phyloP scores from a whole-genome alignment of 92 coral and sea anemone species.

The Palythoa grandis region DNA sequence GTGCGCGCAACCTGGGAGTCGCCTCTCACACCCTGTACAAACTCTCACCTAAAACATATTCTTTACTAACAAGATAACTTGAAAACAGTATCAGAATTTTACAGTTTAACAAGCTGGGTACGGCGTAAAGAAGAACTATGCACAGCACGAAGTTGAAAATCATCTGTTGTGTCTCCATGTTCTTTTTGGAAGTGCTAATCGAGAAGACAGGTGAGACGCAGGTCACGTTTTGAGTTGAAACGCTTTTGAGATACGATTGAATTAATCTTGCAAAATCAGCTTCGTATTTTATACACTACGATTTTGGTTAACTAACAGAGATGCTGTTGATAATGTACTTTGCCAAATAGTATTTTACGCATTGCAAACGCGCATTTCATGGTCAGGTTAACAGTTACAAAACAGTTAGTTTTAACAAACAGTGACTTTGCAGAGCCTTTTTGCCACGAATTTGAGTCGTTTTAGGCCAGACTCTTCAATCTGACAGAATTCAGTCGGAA shows the following conservation, averaged over 20 bases:
- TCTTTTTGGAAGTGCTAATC: conserved; percentile 4
- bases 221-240: conserved; percentile 7
- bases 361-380: neutral
- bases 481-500: neutral
- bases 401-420: neutral
- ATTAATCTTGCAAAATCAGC: neutral
- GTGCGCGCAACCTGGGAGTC: conserved; percentile 41
- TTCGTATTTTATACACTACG: neutral
- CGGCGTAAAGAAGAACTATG: neutral
- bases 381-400: neutral
- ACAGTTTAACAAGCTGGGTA: neutral
- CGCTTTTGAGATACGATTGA: neutral
- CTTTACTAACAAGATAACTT: neutral
- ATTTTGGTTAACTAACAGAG: neutral
- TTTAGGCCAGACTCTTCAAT: neutral
- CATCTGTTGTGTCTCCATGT: neutral
- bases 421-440: neutral
- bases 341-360: neutral
- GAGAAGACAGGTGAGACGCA: conserved; percentile 23
- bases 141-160: conserved; percentile 1
- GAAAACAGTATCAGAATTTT: neutral
- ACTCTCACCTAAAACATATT: neutral
- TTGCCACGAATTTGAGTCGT: neutral
- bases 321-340: neutral
- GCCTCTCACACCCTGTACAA: conserved; percentile 29